Evolutionary conservation across 2,113 vertebrate species (phyloP).

Genomic region (Phyllostomus discolor): DNA sequence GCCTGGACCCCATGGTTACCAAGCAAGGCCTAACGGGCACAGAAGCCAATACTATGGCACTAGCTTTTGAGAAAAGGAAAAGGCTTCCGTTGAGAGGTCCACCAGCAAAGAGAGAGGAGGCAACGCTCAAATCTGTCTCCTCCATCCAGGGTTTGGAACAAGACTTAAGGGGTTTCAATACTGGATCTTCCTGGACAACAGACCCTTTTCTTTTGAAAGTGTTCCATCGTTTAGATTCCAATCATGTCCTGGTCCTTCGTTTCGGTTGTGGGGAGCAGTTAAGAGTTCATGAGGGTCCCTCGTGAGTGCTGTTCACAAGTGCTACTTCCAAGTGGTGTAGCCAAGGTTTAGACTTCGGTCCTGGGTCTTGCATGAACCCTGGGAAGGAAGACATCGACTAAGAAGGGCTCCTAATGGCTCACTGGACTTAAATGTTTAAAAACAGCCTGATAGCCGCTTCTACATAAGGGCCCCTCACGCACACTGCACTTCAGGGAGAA

Average conservation of each 20-base stretch:
- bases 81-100: not conserved
- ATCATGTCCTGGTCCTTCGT: not conserved
- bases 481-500: not conserved
- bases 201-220: not conserved
- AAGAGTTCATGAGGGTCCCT: not conserved
- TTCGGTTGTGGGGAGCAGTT: not conserved
- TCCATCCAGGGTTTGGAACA: not conserved
- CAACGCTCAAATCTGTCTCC: not conserved
- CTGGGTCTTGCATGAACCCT: too few species aligned
- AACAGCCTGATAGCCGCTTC: not conserved
- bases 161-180: not conserved
- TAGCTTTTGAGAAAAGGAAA: not conserved
- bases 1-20: not conserved
- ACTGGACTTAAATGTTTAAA: not conserved
- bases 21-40: not conserved
- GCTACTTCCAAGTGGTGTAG: too few species aligned
- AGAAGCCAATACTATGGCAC: not conserved
- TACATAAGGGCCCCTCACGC: not conserved
- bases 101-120: not conserved
- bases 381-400: too few species aligned
- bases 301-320: too few species aligned
- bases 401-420: too few species aligned
- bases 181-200: not conserved
- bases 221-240: not conserved
- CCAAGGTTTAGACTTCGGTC: too few species aligned